A percentile compares a stretch with the other conserved stretches of the same genome.
phyloP scores from a whole-genome alignment of 2,888 invertebrate genomes.

The Drosophila paranaensis region DNA sequence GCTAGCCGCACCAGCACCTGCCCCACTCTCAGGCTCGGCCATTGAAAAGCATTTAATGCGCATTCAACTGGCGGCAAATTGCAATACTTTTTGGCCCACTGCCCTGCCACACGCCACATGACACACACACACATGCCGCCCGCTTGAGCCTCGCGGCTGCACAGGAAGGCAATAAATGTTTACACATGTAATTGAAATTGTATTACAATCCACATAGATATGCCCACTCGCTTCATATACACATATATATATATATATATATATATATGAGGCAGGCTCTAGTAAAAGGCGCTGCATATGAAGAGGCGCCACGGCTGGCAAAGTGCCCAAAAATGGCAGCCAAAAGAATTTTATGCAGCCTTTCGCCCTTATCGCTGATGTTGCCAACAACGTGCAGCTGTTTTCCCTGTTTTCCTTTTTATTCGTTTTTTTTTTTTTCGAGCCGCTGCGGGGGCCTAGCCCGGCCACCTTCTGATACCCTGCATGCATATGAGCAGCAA shows the following conservation, averaged over 20 bases:
- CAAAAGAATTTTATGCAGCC: slow-evolving; percentile 36
- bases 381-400: slow-evolving; percentile 61
- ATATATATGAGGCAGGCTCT: not conserved
- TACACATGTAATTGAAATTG: slow-evolving; percentile 78
- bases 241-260: no score
- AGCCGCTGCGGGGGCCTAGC: not conserved
- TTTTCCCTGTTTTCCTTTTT: slow-evolving; percentile 3
- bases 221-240: not conserved
- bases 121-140: not conserved
- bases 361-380: slow-evolving; percentile 65
- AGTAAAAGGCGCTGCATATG: slow-evolving; percentile 40
- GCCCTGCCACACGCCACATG: slow-evolving; percentile 22
- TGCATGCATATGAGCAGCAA: not conserved
- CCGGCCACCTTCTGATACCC: slow-evolving; percentile 15
- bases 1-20: slow-evolving; percentile 11
- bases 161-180: slow-evolving; percentile 71
- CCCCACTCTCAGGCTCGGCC: not conserved
- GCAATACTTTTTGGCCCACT: slow-evolving; percentile 32
- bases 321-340: slow-evolving; percentile 43
- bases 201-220: slow-evolving; percentile 69
- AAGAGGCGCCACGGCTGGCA: slow-evolving; percentile 41
- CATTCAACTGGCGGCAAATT: slow-evolving; percentile 41
- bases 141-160: slow-evolving; percentile 8
- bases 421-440: not conserved
- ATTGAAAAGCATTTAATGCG: slow-evolving; percentile 44